phyloP scores from a whole-genome alignment of 2,888 invertebrate genomes.

The Melieria crassipennis region DNA sequence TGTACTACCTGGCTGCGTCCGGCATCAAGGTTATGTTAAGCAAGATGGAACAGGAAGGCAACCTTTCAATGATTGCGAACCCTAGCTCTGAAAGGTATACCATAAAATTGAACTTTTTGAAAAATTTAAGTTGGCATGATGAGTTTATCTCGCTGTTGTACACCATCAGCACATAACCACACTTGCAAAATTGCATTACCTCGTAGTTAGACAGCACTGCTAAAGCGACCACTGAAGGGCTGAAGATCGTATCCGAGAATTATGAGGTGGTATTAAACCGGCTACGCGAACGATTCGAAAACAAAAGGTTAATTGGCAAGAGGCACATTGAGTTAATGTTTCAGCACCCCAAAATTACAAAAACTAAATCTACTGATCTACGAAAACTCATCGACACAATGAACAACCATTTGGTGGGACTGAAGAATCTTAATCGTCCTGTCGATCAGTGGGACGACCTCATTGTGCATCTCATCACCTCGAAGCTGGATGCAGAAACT shows the following conservation, averaged over 20 bases:
- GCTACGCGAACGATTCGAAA: constrained; percentile 36
- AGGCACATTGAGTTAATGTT: constrained; percentile 34
- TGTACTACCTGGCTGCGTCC: constrained; percentile 34
- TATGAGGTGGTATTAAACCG: constrained; percentile 32
- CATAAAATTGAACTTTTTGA: constrained; percentile 38
- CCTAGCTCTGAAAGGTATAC: constrained; percentile 32
- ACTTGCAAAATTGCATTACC: constrained; percentile 34
- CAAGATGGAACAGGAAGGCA: constrained; percentile 15
- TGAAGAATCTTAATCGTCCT: constrained; percentile 34
- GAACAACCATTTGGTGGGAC: constrained; percentile 37
- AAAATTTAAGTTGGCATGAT: constrained; percentile 37
- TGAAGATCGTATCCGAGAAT: constrained; percentile 35
- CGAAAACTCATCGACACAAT: constrained; percentile 37
- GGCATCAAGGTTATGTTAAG: constrained; percentile 24
- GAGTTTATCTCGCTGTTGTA: constrained; percentile 31
- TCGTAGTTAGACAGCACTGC: constrained; percentile 27
- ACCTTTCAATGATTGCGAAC: not conserved
- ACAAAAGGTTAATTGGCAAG: constrained; percentile 35
- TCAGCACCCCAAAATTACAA: constrained; percentile 30
- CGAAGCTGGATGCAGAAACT: constrained; percentile 35
- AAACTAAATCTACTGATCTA: constrained; percentile 31
- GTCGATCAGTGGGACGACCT: constrained; percentile 34
- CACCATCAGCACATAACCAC: constrained; percentile 32
- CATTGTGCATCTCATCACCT: constrained; percentile 29
- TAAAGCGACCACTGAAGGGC: constrained; percentile 29